phyloP scores from a whole-genome alignment of 1,140 invertebrate genomes.

The Ruditapes philippinarum region DNA sequence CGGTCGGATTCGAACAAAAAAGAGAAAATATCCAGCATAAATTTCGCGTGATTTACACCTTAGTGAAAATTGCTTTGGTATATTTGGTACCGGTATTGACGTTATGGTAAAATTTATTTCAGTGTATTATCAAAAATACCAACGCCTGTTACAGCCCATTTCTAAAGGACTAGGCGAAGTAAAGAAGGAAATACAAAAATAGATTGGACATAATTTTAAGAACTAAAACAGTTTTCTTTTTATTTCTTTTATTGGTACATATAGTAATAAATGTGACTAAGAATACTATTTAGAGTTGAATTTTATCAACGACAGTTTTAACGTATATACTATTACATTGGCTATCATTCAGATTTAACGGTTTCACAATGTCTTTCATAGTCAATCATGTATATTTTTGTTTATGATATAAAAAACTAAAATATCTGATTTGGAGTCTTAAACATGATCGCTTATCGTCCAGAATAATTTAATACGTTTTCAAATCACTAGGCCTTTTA shows the following conservation, averaged over 20 bases:
- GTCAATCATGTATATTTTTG: not conserved
- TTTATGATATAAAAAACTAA: not conserved
- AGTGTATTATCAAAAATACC: not conserved
- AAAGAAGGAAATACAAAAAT: not conserved
- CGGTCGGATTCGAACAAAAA: not conserved
- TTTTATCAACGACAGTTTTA: not conserved
- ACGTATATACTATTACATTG: not conserved
- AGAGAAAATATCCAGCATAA: not conserved
- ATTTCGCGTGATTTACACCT: not conserved
- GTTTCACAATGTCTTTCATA: not conserved
- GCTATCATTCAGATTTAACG: not conserved
- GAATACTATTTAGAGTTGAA: not conserved
- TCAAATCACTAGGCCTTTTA: not conserved
- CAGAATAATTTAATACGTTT: not conserved
- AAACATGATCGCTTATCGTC: not conserved
- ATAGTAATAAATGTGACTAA: not conserved
- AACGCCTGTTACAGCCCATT: not conserved
- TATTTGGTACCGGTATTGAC: too few relatives aligned
- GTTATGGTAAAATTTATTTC: not conserved
- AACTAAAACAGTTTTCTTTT: not conserved
- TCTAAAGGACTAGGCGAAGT: not conserved
- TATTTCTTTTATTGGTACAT: too few relatives aligned
- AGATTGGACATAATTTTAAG: not conserved
- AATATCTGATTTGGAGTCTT: not conserved
- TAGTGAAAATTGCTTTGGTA: too few relatives aligned